Evolutionary conservation across 2,113 vertebrate species (phyloP), one percentile per base, ranked within the genome.

Genomic region (Parotia lawesii): DNA sequence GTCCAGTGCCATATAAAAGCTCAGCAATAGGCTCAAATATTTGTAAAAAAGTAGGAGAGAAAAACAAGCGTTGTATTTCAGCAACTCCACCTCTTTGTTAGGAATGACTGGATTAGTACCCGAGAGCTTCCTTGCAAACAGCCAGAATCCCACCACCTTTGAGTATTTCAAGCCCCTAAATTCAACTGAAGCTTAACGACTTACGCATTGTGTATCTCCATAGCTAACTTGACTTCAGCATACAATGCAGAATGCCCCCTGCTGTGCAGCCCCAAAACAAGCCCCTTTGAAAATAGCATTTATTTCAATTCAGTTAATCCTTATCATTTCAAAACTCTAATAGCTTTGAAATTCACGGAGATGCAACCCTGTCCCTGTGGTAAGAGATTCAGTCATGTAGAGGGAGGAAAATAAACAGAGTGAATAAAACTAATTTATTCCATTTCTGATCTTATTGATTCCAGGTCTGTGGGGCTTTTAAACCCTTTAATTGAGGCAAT

Each of bases 371-470:
- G 10, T 17, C 24, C 50, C 74, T 13, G 35, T n/a, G 21, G 62
- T 67, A 71, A 56, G 44, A 80, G 28, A 71, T 67, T 77, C 25
- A 5, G 15, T 61, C 75, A 28, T 17, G 28, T 4, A 58, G 6
- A 24, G 24, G 8, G 33, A 85, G 35, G 35, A 85, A 87, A 82
- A 72, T 31, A 72, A 81, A 71, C 11, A 47, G 27, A 64, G 72
- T 56, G 95, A 84, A 86, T 75, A 51, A 15, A 87, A 78, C 14
- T 88, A 53, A 95, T 91, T 84, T 80, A 90, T 91, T 92, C 85
- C 0, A 15, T 60, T 93, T 86, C 72, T 66, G 50, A 65, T 74
- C 57, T 67, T 84, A 86, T 65, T 88, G 90, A 94, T 91, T 77
- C 42, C 16, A 31, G 76, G 89, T 80, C 69, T 61, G 48, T n/a